Percentiles rank a stretch among this genome's conserved stretches.
These are phyloP conservation scores for Theristicus caerulescens DNA, from an alignment of 2,113 vertebrate genomes.

Conservation along the genomic window DNA sequence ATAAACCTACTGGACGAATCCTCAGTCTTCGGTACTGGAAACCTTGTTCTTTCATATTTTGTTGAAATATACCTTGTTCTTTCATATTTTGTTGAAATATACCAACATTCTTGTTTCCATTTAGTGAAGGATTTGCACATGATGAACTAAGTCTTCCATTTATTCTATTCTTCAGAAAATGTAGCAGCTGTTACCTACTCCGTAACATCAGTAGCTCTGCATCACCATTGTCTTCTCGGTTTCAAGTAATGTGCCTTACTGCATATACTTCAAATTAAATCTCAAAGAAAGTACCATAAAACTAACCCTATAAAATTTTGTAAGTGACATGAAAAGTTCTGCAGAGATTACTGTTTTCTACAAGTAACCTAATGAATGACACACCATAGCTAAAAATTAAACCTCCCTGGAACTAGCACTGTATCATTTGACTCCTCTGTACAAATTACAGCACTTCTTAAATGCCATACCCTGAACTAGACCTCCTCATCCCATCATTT, in stretches of 20 bases:
- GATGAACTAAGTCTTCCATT: background rate
- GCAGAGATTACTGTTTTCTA: background rate
- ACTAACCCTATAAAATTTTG: background rate
- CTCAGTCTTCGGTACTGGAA: background rate
- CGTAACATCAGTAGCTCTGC: background rate
- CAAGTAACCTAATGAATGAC: background rate
- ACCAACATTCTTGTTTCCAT: background rate
- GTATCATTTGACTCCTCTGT: fast-evolving
- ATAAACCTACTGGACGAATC: background rate
- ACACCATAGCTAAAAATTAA: background rate
- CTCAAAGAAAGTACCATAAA: background rate
- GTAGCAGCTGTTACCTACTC: background rate
- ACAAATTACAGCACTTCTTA: background rate
- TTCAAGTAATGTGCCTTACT: background rate
- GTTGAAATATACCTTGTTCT: background rate
- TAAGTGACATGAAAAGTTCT: background rate
- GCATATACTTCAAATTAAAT: background rate
- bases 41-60: background rate
- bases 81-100: background rate
- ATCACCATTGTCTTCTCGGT: background rate
- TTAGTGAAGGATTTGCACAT: background rate
- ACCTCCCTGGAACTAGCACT: background rate
- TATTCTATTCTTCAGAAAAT: background rate
- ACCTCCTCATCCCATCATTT: background rate
- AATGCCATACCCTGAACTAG: fast-evolving